Base-by-base conservation (phyloP, 2,888 invertebrate genomes). In the Pandemis heparana region DNA sequence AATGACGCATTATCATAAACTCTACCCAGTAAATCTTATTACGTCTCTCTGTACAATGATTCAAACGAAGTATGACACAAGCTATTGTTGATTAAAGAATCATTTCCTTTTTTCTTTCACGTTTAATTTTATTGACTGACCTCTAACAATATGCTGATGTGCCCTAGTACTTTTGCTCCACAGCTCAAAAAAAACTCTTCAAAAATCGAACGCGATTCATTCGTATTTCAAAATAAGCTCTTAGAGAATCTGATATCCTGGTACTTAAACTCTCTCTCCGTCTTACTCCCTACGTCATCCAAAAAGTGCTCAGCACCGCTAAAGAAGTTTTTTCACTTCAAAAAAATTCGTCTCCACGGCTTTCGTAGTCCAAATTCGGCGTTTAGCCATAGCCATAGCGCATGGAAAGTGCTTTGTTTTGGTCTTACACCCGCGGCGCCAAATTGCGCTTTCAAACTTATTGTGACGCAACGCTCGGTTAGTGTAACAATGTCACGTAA, bases 381-480 rank as follows among this genome's bases (percentile, higher is more conserved):
- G 80, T 84, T 86, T 84, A 80, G 82, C 80, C 79, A 32, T 60
- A 63, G 61, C 65, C 65, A 70, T 74, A 82, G 80, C 78, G 79
- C 80, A 81, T 87, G 84, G 92, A 92, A 92, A 92, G 92, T 90
- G 86, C 82, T 88, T 86, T 86, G 82, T 89, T 83, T 84, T 84
- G 84, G 84, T 89, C 85, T 87, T 88, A 85, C 85, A 87, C 82
- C 83, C 83, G 77, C 75, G 75, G 80, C 76, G 81, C 79, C 85
- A 84, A 74, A 90, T 90, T 88, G 88, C 89, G 85, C 91, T 92
- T 92, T 92, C 91, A 83, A 88, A 84, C 82, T 80, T 83, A 80
- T 76, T 82, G 84, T 93, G 91, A 92, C 86, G 92, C 87, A 92
- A 92, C 82, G 77, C 79, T 81, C 80, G 81, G 81, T 81, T 78